Evolutionary conservation across 1,140 invertebrate species (phyloP), one percentile per base, ranked within the genome.

Genomic region (Aphis gossypii): DNA sequence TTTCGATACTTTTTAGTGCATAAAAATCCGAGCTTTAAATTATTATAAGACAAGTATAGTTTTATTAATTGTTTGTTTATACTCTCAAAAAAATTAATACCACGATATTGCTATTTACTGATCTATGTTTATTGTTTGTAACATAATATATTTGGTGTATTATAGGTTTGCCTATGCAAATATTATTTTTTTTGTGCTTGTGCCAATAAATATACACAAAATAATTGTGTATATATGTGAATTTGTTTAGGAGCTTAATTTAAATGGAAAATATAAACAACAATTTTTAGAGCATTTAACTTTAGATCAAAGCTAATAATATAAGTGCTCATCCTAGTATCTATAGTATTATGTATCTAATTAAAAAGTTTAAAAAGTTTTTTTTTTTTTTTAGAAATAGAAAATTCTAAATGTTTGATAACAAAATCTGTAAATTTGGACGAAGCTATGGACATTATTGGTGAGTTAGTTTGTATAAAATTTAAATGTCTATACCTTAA

Each of bases 381-480:
- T 68, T 76, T 76, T 68, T 9, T 68, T n/a, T n/a, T 90, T 90
- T 30, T 25, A 90, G 88, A 90, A 60, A 18, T 41, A 4, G 23
- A 11, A 21, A 68, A 46, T n/a, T 46, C 68, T 11, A 21, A 46
- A 20, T 35, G 30, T 83, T n/a, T 48, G n/a, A 38, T 48, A 5
- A 35, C 48, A 7, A 48, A 86, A 30, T 38, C 92, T 1, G 14
- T 93, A 30, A 20, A 86, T 38, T 86, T 93, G 82, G 92, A 93
- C 9, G 20, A 35, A 20, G 92, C 92, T 14, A 93, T 93, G 14
- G 92, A 92, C 48, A 46, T 94, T n/a, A 23, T 94, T 48, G 68
- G 93, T 93, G 94, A 95, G 93, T 86, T 38, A 35, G 23, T 89
- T 88, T n/a, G 0, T 51, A 38, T 9, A 14, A 87, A 20, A 30